Evolutionary conservation across 2,113 vertebrate species (phyloP), one percentile per base, ranked within the genome.

Genomic region (Sialia sialis): DNA sequence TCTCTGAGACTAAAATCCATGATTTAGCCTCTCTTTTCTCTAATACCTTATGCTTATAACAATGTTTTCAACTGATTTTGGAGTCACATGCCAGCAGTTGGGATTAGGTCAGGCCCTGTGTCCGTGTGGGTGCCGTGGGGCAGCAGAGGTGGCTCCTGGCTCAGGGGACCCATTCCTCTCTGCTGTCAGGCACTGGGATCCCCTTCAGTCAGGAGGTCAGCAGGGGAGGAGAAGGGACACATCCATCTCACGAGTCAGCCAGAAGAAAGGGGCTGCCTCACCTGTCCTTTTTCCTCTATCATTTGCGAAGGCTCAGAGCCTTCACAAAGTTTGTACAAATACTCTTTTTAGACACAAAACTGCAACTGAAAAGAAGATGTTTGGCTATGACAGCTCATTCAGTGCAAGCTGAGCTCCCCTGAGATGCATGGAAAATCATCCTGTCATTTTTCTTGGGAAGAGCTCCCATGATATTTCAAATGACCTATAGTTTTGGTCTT

Each of bases 41-140:
- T 19, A 29, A 26, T 30, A 56, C 14, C 6, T 59, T 29, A 5
- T 43, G 22, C 18, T 80, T 8, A 2, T 10, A 44, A 7, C 10
- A 15, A 2, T 5, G 3, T 56, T 85, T 68, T 48, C 17, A 4
- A 10, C 9, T 27, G 46, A 4, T 18, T 32, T 41, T 36, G 43
- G 10, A 15, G 34, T 66, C 10, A 15, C 2, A 4, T 30, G 27
- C 8, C 7, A 3, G 4, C 3, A 6, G 22, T 8, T 17, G 66
- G 51, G 17, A 16, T 12, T 14, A 3, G 30, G 3, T 32, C 15
- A 51, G 23, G 10, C 21, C 6, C 7, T 0, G 0, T 16, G 21
- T 56, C 16, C 10, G 1, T 34, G 66, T 23, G 90, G 29, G 21
- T 62, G 84, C 41, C 2, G 11, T 78, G 80, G 64, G 62, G 38